These are phyloP conservation scores for Xenopus laevis DNA, from an alignment of 2,113 vertebrate species.

Conservation along the genomic window DNA sequence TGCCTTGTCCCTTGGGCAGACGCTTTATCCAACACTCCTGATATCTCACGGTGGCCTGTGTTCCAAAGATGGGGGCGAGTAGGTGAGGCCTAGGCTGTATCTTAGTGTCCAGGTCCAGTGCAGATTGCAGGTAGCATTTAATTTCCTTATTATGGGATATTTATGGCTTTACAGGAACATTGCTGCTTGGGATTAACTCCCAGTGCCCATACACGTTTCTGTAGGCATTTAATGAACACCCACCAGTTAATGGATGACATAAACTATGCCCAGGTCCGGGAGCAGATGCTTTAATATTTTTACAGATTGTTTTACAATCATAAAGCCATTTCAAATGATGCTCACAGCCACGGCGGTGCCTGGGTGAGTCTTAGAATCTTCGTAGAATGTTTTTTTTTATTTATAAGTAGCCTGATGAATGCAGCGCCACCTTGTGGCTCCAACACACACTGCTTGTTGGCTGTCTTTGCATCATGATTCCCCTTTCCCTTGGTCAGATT, in stretches of 20 bases:
- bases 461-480: conserved; percentile 17
- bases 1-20: not conserved
- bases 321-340: not conserved
- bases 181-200: no score
- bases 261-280: no score
- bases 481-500: conserved; percentile 45
- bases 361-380: conserved; percentile 46
- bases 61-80: no score
- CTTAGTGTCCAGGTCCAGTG: not conserved
- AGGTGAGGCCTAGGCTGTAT: no score
- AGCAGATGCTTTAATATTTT: no score
- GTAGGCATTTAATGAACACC: no score
- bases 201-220: no score
- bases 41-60: no score
- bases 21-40: not conserved
- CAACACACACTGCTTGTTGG: not conserved
- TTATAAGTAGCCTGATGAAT: conserved; percentile 54
- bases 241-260: no score
- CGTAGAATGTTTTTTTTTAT: conserved; percentile 50
- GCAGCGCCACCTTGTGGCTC: conserved; percentile 44
- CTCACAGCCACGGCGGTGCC: conserved; percentile 19
- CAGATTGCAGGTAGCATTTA: not conserved
- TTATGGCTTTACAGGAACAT: no score
- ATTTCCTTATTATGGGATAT: not conserved
- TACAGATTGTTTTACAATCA: not conserved